Evolutionary conservation across 37 sponge, comb jelly and placozoan genomes (phyloP).

Genomic region (Beroe ovata): DNA sequence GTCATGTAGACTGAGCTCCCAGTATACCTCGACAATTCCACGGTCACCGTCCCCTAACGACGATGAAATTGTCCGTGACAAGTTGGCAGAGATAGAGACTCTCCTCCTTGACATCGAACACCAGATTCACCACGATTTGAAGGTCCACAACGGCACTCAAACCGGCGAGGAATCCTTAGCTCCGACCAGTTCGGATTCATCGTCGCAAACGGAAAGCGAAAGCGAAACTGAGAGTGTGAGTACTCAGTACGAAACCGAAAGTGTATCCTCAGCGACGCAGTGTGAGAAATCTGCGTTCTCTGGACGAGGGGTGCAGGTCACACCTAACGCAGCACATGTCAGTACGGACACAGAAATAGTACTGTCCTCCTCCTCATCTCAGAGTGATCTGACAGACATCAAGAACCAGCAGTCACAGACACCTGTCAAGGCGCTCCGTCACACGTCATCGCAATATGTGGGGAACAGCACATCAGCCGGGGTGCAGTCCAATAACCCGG

Average conservation of each 20-base stretch:
- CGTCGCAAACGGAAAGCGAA: constrained; percentile 45
- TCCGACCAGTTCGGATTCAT: neutral
- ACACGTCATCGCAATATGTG: neutral
- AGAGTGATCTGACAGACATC: neutral
- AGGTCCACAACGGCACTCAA: constrained; percentile 44
- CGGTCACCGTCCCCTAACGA: neutral
- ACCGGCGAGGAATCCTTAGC: neutral
- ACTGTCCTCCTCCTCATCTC: neutral
- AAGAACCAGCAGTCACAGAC: constrained; percentile 7
- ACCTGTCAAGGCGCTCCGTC: neutral
- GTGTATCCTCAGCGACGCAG: constrained; percentile 6
- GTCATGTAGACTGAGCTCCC: neutral
- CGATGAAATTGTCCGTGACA: neutral
- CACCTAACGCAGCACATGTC: neutral
- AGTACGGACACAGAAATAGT: constrained; percentile 20
- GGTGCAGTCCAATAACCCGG: neutral
- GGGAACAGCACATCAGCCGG: neutral
- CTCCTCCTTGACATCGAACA: constrained; percentile 7
- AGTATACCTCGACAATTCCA: neutral
- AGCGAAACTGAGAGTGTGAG: constrained; percentile 52
- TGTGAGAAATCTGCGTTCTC: neutral
- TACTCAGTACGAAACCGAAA: constrained; percentile 32
- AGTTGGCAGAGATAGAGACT: constrained; percentile 3
- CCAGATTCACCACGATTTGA: constrained; percentile 41
- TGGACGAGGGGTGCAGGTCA: constrained; percentile 4